Conservation (phyloP, 2,797 vertebrate genomes). For the Acanthurus tractus region DNA sequence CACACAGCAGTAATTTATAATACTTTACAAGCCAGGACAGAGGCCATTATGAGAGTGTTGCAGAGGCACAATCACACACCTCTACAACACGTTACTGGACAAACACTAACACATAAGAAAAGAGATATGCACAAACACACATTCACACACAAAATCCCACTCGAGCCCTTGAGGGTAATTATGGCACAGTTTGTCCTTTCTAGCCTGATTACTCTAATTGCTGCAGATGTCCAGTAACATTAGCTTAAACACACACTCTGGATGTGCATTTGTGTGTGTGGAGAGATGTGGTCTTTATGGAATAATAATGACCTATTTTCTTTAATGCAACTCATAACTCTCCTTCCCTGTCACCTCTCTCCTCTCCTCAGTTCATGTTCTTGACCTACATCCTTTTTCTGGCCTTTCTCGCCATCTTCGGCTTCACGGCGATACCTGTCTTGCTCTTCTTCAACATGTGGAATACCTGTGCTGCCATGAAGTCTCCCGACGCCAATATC, state of each 20-base stretch:
- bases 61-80: conserved; percentile 8
- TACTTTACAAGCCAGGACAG: neutral
- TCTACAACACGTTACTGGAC: neutral
- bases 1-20: neutral
- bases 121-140: conserved; percentile 8
- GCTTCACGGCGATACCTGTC: conserved; percentile 96
- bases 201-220: conserved; percentile 73
- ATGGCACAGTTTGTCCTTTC: conserved; percentile 74
- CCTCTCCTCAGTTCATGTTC: conserved; percentile 93
- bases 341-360: neutral
- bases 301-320: conserved; percentile 29
- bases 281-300: conserved; percentile 9
- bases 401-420: conserved; percentile 95
- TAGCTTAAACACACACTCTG: conserved; percentile 37
- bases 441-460: conserved; percentile 99
- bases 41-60: conserved; percentile 2
- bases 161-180: conserved; percentile 53
- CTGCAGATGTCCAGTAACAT: conserved; percentile 77
- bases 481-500: conserved; percentile 91
- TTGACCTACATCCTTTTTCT: conserved; percentile 96
- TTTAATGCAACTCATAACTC: neutral
- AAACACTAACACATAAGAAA: neutral
- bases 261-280: conserved; percentile 10
- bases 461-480: conserved; percentile 95
- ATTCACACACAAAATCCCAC: neutral